Percentiles rank a stretch among this genome's conserved stretches.
Evolutionary conservation across 2,888 invertebrate species (phyloP).

Genomic region (Trachelus troglodyta): DNA sequence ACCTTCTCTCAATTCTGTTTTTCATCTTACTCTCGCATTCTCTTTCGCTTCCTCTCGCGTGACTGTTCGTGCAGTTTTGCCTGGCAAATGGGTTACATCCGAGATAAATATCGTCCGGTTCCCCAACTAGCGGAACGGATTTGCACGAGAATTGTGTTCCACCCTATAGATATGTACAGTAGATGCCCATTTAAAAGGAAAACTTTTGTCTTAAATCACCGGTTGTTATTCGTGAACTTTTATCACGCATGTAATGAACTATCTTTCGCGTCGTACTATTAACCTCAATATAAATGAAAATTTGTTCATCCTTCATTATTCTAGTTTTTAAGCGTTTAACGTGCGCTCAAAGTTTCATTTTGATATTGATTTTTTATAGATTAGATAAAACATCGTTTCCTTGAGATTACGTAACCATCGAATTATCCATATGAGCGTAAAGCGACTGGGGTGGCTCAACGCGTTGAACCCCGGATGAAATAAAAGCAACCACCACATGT

Average conservation of each 20-base stretch:
- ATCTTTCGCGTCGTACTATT: not conserved
- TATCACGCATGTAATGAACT: not conserved
- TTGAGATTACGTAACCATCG: not conserved
- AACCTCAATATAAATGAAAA: not conserved
- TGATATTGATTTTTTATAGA: not conserved
- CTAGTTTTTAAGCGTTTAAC: not conserved
- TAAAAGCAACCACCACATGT: not conserved
- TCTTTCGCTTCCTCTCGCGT: conserved; percentile 2
- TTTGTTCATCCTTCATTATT: not conserved
- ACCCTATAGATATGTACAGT: not conserved
- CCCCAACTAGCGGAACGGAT: conserved; percentile 1
- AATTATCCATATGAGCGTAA: not conserved
- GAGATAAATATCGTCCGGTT: conserved; percentile 17
- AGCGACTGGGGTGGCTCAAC: too few species aligned
- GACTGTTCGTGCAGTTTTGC: conserved; percentile 5
- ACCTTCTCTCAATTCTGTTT: conserved; percentile 1
- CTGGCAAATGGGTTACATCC: conserved; percentile 17
- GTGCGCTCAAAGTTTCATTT: not conserved
- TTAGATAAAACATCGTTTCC: not conserved
- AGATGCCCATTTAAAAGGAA: not conserved
- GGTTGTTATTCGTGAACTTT: not conserved
- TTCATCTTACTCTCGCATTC: not conserved
- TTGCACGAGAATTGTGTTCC: not conserved
- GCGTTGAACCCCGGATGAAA: not conserved
- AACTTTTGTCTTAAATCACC: not conserved